Evolutionary conservation across 2,113 vertebrate genomes (phyloP).

Genomic region (Corynorhinus townsendii): DNA sequence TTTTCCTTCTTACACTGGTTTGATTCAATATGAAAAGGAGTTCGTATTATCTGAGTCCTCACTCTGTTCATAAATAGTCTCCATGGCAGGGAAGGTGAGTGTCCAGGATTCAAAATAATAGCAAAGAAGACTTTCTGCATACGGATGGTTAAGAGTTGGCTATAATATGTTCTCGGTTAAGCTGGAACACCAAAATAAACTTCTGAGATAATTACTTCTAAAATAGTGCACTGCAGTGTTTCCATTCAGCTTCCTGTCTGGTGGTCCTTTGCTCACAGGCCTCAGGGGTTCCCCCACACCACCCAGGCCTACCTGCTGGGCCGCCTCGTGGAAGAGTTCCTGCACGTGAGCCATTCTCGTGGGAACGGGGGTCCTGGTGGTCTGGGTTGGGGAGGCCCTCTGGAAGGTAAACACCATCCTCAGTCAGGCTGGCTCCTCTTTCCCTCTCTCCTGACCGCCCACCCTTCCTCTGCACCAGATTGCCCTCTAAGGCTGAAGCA

Average conservation of each 20-base stretch:
- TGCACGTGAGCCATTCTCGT: constrained; percentile 73
- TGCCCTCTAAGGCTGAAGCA: not conserved
- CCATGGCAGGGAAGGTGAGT: not conserved
- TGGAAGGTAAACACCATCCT: constrained; percentile 23
- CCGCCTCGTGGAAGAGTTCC: constrained; percentile 95
- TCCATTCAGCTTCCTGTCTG: not conserved
- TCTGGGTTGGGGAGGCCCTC: not conserved
- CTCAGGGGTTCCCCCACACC: not conserved
- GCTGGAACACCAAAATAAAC: not conserved
- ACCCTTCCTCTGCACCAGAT: not conserved
- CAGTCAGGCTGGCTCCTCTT: not conserved
- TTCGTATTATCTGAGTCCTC: not conserved
- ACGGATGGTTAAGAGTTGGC: not conserved
- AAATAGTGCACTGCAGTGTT: not conserved
- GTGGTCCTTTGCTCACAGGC: not conserved
- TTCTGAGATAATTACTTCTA: not conserved
- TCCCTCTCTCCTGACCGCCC: not conserved
- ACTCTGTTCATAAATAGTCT: not conserved
- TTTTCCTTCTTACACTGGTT: not conserved
- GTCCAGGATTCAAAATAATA: not conserved
- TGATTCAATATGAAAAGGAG: not conserved
- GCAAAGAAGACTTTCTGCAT: not conserved
- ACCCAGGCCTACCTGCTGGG: constrained; percentile 87
- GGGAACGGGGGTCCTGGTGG: not conserved
- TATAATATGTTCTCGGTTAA: not conserved